These are phyloP conservation scores for Sebastiscus albofasciatus DNA, from an alignment of 2,797 vertebrate genomes.

Conservation along the genomic window DNA sequence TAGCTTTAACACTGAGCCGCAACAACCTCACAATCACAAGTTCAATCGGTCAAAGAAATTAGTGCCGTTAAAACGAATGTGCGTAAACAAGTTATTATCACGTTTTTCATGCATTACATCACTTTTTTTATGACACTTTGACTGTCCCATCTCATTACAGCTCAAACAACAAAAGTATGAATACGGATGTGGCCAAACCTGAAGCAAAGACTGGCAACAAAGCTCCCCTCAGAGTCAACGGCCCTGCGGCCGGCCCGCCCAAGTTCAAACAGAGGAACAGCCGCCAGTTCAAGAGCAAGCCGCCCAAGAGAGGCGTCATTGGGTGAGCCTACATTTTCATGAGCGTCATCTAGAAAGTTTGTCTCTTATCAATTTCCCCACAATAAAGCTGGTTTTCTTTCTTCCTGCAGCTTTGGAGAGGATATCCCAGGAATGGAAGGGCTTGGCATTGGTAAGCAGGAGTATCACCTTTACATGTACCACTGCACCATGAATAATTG, in stretches of 20 bases:
- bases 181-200: slow-evolving; percentile 81
- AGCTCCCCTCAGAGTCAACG: slow-evolving; percentile 73
- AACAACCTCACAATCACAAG: too few species aligned
- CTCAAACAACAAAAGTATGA: slow-evolving; percentile 69
- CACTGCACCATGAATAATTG: too few species aligned
- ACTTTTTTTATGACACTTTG: not conserved
- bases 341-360: not conserved
- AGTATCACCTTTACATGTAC: not conserved
- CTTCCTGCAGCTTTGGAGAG: slow-evolving; percentile 85
- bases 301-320: slow-evolving; percentile 89
- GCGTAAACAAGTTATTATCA: accelerated
- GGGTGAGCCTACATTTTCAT: slow-evolving; percentile 78
- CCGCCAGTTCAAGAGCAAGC: slow-evolving; percentile 92
- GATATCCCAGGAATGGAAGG: slow-evolving; percentile 94
- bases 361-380: not conserved
- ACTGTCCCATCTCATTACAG: not conserved
- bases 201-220: slow-evolving; percentile 81
- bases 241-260: slow-evolving; percentile 82
- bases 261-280: slow-evolving; percentile 91
- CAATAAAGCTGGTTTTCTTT: not conserved
- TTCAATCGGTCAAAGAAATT: too few species aligned
- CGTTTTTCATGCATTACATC: not conserved
- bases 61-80: too few species aligned
- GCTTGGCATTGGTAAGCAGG: slow-evolving; percentile 86
- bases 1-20: too few species aligned